Percentiles rank a stretch among this genome's conserved stretches.
These are phyloP conservation scores for Eleutherodactylus coqui DNA, from an alignment of 2,797 vertebrate species.

Conservation along the genomic window DNA sequence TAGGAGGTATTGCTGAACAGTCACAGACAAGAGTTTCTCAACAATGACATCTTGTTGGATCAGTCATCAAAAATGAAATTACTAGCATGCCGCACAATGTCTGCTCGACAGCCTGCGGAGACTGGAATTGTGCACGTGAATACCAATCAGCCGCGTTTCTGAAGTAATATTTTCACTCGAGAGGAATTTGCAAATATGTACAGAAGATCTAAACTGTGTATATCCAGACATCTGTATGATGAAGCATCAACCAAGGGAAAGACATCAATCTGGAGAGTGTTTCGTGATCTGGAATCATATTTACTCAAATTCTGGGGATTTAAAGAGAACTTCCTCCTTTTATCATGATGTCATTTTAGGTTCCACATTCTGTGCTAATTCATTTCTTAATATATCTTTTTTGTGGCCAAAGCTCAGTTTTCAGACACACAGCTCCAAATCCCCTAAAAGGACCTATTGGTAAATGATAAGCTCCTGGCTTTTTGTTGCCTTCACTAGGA, in stretches of 20 bases:
- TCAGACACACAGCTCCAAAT: neutral
- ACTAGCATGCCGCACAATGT: conserved; percentile 5
- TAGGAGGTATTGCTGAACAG: neutral
- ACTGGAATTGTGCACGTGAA: conserved; percentile 18
- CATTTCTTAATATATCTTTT: neutral
- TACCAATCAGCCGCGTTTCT: neutral
- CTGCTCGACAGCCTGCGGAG: conserved; percentile 9
- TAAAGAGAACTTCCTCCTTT: too few relatives aligned
- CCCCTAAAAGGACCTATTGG: too few relatives aligned
- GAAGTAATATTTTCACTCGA: neutral
- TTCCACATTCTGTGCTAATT: neutral
- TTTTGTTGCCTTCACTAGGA: neutral
- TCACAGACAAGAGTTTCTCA: conserved; percentile 13
- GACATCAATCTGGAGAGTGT: neutral
- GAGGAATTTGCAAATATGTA: neutral
- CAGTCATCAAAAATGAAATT: conserved; percentile 22
- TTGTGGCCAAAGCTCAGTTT: neutral
- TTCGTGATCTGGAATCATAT: too few relatives aligned
- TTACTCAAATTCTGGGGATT: too few relatives aligned
- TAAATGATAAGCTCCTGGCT: neutral
- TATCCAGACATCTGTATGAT: neutral
- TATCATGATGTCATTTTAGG: too few relatives aligned
- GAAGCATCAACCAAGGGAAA: neutral
- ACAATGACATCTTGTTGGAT: conserved; percentile 18
- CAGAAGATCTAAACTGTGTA: neutral